Conservation (phyloP, 92 coral and sea anemone genomes). For the Zoanthus sociatus region DNA sequence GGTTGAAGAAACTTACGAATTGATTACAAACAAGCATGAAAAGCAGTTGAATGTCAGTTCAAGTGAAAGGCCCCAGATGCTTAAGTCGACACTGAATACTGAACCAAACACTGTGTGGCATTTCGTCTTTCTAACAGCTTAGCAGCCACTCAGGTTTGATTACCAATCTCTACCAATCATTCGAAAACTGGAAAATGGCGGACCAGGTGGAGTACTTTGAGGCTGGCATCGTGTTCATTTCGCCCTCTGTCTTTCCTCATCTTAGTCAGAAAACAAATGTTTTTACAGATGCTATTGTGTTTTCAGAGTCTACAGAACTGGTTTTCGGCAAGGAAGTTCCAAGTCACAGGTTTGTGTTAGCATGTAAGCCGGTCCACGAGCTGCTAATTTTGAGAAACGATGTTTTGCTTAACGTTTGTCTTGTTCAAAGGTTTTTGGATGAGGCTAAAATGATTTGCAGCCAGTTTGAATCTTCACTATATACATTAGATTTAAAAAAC, state of each 20-base stretch:
- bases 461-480: background rate
- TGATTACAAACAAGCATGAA: too few relatives aligned
- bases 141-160: constrained; percentile 30
- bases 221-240: constrained; percentile 4
- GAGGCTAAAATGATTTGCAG: constrained; percentile 15
- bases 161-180: background rate
- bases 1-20: too few relatives aligned
- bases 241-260: constrained; percentile 14
- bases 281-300: constrained; percentile 39
- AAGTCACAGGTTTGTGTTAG: constrained; percentile 43
- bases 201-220: constrained; percentile 32
- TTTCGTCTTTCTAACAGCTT: too few relatives aligned
- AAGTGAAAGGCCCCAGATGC: too few relatives aligned
- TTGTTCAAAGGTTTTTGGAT: constrained; percentile 20
- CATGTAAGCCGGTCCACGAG: constrained; percentile 31
- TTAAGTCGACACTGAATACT: too few relatives aligned
- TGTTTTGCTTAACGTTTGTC: constrained; percentile 31
- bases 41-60: too few relatives aligned
- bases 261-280: background rate
- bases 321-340: constrained; percentile 1
- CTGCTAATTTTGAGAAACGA: constrained; percentile 18
- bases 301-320: background rate
- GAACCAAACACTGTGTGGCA: too few relatives aligned
- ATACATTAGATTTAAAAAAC: background rate
- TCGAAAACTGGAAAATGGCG: constrained; percentile 51